Evolutionary conservation across 2,113 vertebrate genomes (phyloP).

Genomic region (Ahaetulla prasina): DNA sequence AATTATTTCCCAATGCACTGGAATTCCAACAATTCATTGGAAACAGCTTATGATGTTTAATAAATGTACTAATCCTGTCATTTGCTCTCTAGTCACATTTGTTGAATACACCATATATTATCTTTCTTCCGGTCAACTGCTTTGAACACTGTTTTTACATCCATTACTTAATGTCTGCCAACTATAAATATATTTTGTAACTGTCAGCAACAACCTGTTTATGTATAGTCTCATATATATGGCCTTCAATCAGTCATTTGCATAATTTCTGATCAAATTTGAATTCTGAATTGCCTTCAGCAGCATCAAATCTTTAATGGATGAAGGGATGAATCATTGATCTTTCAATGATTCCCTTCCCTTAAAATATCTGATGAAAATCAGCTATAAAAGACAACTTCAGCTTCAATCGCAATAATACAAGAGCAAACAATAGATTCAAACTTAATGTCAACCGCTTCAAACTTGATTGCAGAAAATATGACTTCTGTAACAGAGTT

Average conservation of each 20-base stretch:
- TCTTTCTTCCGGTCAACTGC: conserved; percentile 6
- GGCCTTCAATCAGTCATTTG: conserved; percentile 22
- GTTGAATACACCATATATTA: not conserved
- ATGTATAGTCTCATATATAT: conserved; percentile 20
- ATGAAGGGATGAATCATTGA: conserved; percentile 34
- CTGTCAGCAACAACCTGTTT: conserved; percentile 7
- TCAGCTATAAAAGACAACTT: too few relatives aligned
- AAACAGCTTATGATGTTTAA: conserved; percentile 4
- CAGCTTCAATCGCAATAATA: too few relatives aligned
- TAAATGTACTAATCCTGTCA: not conserved
- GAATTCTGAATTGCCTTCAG: conserved; percentile 39
- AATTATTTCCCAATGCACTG: not conserved
- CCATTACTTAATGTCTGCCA: conserved; percentile 8
- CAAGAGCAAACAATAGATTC: too few relatives aligned
- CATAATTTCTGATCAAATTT: conserved; percentile 39
- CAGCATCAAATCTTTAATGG: conserved; percentile 42
- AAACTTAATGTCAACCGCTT: too few relatives aligned
- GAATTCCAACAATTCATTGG: not conserved
- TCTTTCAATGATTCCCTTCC: not conserved
- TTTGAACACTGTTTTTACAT: not conserved
- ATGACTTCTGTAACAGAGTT: too few relatives aligned
- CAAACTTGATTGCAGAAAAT: too few relatives aligned
- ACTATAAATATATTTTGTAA: conserved; percentile 18
- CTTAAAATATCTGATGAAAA: conserved; percentile 4
- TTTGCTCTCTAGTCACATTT: not conserved